These are phyloP conservation scores for Glaucidium brasilianum DNA, from an alignment of 2,113 vertebrate species.

Conservation along the genomic window DNA sequence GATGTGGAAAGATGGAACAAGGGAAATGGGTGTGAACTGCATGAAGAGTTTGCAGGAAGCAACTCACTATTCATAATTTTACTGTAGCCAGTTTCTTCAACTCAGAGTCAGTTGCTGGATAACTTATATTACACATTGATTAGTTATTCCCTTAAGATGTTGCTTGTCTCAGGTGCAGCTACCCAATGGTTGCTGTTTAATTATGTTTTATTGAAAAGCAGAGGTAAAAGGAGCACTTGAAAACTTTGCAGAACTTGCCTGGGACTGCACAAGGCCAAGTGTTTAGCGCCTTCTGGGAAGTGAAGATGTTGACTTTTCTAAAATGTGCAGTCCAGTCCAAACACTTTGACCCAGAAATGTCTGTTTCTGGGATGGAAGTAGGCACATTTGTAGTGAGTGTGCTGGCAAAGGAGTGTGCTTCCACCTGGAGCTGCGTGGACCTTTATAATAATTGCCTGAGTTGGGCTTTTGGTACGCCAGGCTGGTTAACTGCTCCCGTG, in stretches of 20 bases:
- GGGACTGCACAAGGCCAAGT: too few species aligned
- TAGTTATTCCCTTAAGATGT: background rate
- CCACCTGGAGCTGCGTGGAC: background rate
- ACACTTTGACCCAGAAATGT: background rate
- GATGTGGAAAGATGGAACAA: background rate
- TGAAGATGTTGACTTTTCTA: background rate
- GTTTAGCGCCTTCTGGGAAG: background rate
- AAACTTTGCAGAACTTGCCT: background rate
- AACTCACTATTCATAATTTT: background rate
- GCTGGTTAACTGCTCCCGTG: background rate
- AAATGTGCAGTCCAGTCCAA: too few species aligned
- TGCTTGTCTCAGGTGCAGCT: background rate
- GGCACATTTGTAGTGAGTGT: background rate
- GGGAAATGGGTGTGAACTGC: background rate
- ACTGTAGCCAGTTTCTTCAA: background rate
- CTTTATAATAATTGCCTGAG: background rate
- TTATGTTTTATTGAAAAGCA: background rate
- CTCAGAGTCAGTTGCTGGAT: background rate
- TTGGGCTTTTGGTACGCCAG: background rate
- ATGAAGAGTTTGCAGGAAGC: background rate
- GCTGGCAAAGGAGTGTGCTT: background rate
- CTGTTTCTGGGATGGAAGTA: background rate
- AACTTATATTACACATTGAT: background rate
- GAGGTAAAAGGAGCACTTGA: background rate
- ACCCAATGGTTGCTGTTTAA: background rate